These are phyloP conservation scores for Anguilla rostrata DNA, from an alignment of 2,113 vertebrate species.

Conservation along the genomic window DNA sequence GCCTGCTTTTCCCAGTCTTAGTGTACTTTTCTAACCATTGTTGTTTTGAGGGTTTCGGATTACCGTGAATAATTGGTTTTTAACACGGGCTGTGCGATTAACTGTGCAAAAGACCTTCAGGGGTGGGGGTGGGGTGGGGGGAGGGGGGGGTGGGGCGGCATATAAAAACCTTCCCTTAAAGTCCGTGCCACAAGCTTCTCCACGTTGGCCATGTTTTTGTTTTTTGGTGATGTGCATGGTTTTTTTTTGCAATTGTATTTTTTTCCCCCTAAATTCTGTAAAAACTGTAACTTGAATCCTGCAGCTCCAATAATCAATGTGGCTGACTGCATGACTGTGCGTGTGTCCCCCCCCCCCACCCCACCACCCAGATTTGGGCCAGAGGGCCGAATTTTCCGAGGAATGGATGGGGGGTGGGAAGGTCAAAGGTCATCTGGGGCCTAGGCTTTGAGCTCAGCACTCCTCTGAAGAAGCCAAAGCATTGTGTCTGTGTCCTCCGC, in stretches of 20 bases:
- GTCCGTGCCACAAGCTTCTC: neutral
- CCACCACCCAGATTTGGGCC: no score
- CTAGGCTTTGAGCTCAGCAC: conserved; percentile 6
- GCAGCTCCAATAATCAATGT: neutral
- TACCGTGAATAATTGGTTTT: neutral
- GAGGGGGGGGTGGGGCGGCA: no score
- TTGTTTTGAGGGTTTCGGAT: conserved; percentile 12
- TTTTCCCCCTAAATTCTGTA: neutral
- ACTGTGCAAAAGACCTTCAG: neutral
- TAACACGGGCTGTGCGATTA: neutral
- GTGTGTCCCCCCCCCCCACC: no score
- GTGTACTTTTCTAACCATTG: conserved; percentile 30
- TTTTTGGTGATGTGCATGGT: conserved; percentile 35
- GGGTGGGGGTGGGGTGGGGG: no score
- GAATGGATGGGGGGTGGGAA: no score
- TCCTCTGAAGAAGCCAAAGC: conserved; percentile 40
- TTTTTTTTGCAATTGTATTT: conserved; percentile 24
- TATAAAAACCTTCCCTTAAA: neutral
- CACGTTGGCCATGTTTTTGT: conserved; percentile 29
- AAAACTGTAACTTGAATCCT: conserved; percentile 22
- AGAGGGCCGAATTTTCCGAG: no score
- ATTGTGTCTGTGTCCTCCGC: conserved; percentile 44
- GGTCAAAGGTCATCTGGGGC: neutral
- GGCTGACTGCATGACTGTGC: neutral
- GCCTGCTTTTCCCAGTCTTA: conserved; percentile 49